phyloP scores from a whole-genome alignment of 2,888 invertebrate species.

The Apamea sordens region DNA sequence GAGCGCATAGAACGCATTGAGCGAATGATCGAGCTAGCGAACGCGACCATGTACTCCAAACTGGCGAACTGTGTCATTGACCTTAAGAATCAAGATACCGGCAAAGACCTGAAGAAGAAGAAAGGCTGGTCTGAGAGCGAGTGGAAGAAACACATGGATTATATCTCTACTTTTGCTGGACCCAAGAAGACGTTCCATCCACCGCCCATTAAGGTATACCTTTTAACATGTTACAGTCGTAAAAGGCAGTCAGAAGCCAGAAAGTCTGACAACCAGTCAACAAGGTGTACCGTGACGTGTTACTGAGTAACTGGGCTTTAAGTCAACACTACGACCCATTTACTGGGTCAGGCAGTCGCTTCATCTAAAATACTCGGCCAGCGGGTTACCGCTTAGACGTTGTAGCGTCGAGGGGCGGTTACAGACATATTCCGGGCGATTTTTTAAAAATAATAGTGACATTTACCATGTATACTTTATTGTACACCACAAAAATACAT shows the following conservation, averaged over 20 bases:
- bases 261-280: background rate
- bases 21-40: conserved; percentile 82
- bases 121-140: conserved; percentile 84
- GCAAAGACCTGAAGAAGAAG: conserved; percentile 82
- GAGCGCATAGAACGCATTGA: conserved; percentile 82
- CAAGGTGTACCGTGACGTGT: background rate
- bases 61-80: conserved; percentile 83
- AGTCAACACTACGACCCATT: background rate
- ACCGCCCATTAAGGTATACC: conserved; percentile 73
- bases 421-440: too few species aligned
- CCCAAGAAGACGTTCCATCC: conserved; percentile 78
- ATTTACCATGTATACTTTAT: too few species aligned
- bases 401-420: too few species aligned
- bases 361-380: background rate
- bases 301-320: background rate
- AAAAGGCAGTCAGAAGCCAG: background rate
- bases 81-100: conserved; percentile 79
- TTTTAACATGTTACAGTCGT: background rate
- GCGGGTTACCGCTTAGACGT: too few species aligned
- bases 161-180: conserved; percentile 80
- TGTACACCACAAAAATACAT: too few species aligned
- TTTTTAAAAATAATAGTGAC: too few species aligned
- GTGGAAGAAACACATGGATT: conserved; percentile 88
- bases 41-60: conserved; percentile 82
- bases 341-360: background rate